Conservation (phyloP, 2,797 vertebrate species). For the Coregonus sp. region DNA sequence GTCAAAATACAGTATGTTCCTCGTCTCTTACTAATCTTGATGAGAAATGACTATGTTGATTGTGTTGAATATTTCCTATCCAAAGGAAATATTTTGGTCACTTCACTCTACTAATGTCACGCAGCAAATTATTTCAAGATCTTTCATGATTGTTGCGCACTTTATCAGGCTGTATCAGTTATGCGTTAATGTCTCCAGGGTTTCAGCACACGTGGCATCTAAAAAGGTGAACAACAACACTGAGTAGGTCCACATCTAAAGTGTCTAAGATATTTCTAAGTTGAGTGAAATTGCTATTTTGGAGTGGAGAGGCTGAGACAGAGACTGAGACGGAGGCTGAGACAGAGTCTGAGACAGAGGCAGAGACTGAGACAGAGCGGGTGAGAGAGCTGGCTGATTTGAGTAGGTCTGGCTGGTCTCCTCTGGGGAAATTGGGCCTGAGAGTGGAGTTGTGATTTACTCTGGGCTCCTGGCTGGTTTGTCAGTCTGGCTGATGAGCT, state of each 20-base stretch:
- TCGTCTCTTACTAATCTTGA: neutral
- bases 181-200: neutral
- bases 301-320: neutral
- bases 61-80: neutral
- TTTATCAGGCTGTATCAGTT: neutral
- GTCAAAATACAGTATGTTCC: neutral
- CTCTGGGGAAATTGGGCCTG: constrained; percentile 74
- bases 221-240: too few relatives aligned
- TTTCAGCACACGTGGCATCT: neutral
- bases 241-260: too few relatives aligned
- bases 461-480: constrained; percentile 50
- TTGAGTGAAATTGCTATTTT: constrained; percentile 37
- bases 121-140: neutral
- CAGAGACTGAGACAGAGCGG: neutral
- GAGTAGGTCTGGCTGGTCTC: constrained; percentile 68
- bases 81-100: neutral
- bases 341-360: too few relatives aligned
- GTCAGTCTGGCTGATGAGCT: constrained; percentile 76
- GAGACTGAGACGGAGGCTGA: too few relatives aligned
- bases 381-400: constrained; percentile 61
- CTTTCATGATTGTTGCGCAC: neutral
- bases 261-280: constrained; percentile 12
- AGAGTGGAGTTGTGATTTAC: constrained; percentile 74
- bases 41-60: neutral
- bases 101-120: neutral